These are phyloP conservation scores for Tychaedon coryphoeus DNA, from an alignment of 2,113 vertebrate genomes.

Conservation along the genomic window DNA sequence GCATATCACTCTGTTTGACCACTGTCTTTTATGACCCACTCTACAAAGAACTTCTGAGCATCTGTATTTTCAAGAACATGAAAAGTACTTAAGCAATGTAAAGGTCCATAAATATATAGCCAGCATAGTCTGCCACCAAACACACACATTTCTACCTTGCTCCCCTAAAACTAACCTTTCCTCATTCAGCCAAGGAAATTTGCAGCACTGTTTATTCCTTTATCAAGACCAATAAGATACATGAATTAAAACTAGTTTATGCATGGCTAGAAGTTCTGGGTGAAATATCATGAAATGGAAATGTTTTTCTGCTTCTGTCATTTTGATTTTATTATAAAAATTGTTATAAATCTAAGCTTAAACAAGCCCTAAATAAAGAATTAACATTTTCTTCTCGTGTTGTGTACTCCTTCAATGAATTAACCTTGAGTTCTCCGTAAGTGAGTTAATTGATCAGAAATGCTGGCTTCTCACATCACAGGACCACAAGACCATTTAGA, in stretches of 20 bases:
- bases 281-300: neutral
- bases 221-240: neutral
- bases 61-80: neutral
- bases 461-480: fast-evolving
- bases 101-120: neutral
- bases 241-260: neutral
- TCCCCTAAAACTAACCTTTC: neutral
- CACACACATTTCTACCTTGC: neutral
- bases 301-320: neutral
- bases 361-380: neutral
- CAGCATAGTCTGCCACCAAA: neutral
- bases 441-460: neutral
- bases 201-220: neutral
- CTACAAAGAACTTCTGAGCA: neutral
- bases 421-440: neutral
- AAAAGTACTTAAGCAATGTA: neutral
- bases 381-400: neutral
- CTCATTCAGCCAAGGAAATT: neutral
- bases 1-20: neutral
- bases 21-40: neutral
- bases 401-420: neutral
- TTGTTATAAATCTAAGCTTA: neutral
- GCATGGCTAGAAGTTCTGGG: neutral
- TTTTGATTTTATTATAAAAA: neutral
- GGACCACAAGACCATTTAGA: neutral